Conservation (phyloP, 2,113 vertebrate species). For the Platycercus adscitus region DNA sequence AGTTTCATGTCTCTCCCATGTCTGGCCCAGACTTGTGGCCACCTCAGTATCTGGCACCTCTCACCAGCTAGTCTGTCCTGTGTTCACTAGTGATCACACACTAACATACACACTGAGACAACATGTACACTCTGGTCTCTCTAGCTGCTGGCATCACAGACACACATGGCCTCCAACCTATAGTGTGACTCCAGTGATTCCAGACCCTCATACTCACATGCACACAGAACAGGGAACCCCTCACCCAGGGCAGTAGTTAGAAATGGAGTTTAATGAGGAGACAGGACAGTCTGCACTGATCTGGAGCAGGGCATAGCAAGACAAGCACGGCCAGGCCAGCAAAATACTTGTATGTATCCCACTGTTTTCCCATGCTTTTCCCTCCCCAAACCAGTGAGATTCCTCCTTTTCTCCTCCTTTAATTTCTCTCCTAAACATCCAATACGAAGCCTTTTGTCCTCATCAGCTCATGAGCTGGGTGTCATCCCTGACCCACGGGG, state of each 20-base stretch:
- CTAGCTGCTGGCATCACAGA: neutral
- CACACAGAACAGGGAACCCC: accelerated
- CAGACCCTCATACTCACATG: neutral
- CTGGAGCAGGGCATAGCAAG: neutral
- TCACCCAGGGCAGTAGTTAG: neutral
- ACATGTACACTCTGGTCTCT: neutral
- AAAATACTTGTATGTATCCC: neutral
- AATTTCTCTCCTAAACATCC: neutral
- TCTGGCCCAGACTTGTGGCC: neutral
- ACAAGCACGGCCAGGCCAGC: neutral
- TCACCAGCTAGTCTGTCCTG: neutral
- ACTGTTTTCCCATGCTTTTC: neutral
- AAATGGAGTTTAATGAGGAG: neutral
- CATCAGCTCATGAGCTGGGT: neutral
- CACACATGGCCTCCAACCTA: accelerated
- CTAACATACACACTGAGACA: neutral
- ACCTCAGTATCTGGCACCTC: neutral
- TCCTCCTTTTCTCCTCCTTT: neutral
- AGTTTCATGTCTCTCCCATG: neutral
- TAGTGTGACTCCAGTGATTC: neutral
- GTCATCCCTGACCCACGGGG: neutral
- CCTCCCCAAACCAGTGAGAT: neutral
- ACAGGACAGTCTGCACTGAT: neutral
- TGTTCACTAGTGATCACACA: neutral
- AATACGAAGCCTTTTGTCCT: neutral